Base-by-base conservation (phyloP, 2,888 invertebrate species). In the Lithosia quadra region DNA sequence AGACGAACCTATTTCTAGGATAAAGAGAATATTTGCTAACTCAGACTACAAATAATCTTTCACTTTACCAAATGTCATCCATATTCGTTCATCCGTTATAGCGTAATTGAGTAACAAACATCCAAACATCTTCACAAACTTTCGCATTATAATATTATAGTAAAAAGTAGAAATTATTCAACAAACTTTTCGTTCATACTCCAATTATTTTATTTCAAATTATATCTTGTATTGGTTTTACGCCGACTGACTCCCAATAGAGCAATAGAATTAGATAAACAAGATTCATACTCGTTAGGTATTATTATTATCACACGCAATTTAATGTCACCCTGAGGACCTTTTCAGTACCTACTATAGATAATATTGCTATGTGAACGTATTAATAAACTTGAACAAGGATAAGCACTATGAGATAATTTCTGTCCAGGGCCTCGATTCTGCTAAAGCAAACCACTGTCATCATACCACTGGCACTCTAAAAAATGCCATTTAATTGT, bases 231-330 rank as follows among this genome's bases (percentile, higher is more conserved):
- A 73, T 76, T 77, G 75, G 75, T 73, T 75, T 74, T 66, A 72
- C 24, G 71, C 67, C 69, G 73, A 80, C 70, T 55, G 28, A 61
- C 60, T 82, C 82, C 77, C 78, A n/a, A 34, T n/a, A 69, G 80
- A 71, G 70, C 72, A 80, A 82, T 82, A 58, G 34, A 65, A 68
- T 69, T 77, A 79, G 76, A 81, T 77, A 80, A 80, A 80, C 77
- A 82, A 79, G 80, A 84, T 84, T 80, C 81, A 83, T 81, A 77
- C 77, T 68, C 63, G 28, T 28, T 28, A 28, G n/a, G n/a, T n/a
- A n/a, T n/a, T n/a, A n/a, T n/a, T n/a, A n/a, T n/a, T 24, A 73
- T 76, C 69, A 73, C 66, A 63, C 55, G 72, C 76, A 72, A 75
- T 67, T 71, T 76, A 77, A 82, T 76, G 74, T 72, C 73, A 73